Percentiles rank a stretch among this genome's conserved stretches.
phyloP scores from a whole-genome alignment of 2,113 vertebrate genomes.

The Cygnus atratus region DNA sequence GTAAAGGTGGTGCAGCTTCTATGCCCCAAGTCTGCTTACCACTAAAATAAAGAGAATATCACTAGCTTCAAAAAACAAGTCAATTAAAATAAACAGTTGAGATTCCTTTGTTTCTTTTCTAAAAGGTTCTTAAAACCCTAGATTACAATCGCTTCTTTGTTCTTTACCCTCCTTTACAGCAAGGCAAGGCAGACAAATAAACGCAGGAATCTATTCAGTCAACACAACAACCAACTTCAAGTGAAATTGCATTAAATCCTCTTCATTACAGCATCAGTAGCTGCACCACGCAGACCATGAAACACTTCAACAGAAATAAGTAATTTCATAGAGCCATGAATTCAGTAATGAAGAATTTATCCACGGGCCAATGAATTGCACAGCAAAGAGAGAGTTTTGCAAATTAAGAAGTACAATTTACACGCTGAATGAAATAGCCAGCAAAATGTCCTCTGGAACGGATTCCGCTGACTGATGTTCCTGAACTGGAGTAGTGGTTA shows the following conservation, averaged over 20 bases:
- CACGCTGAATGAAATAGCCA: neutral
- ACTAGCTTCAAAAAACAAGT: neutral
- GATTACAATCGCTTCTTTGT: neutral
- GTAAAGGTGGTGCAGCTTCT: neutral
- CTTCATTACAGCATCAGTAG: neutral
- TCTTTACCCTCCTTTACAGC: neutral
- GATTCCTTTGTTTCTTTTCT: neutral
- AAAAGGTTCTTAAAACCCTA: neutral
- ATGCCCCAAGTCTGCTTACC: neutral
- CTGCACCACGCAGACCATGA: neutral
- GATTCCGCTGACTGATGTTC: neutral
- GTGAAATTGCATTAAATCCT: conserved; percentile 28
- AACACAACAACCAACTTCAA: conserved; percentile 21
- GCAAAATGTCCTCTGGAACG: neutral
- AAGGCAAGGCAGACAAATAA: neutral
- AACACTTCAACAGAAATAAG: conserved; percentile 13
- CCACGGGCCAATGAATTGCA: conserved; percentile 21
- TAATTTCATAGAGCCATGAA: conserved; percentile 3
- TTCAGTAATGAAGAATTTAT: conserved; percentile 40
- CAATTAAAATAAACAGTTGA: neutral
- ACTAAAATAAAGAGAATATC: neutral
- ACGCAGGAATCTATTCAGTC: neutral
- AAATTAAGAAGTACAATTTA: conserved; percentile 15
- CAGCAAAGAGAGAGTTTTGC: neutral
- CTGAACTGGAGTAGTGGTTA: neutral